phyloP scores from a whole-genome alignment of 2,113 vertebrate genomes.

The Plecturocebus donacophilus region DNA sequence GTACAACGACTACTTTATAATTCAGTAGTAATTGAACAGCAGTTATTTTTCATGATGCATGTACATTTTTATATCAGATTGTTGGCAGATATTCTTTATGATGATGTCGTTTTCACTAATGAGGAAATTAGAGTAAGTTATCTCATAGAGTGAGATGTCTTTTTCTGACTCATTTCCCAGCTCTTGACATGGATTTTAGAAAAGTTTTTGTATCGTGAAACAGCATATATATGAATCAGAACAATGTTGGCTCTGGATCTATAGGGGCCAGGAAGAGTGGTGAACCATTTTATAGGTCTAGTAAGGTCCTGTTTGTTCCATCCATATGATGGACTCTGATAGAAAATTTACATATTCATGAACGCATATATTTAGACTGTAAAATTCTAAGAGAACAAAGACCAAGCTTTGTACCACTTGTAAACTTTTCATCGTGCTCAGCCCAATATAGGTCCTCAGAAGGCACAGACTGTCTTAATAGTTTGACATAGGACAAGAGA shows the following conservation, averaged over 20 bases:
- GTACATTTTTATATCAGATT: constrained; percentile 84
- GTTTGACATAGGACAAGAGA: background rate
- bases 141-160: constrained; percentile 79
- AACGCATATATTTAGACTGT: background rate
- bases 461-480: background rate
- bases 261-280: background rate
- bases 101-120: constrained; percentile 83
- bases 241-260: constrained; percentile 65
- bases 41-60: constrained; percentile 89
- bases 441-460: background rate
- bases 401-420: background rate
- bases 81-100: constrained; percentile 86
- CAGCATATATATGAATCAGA: constrained; percentile 49
- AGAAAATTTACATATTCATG: background rate
- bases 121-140: constrained; percentile 86
- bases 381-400: constrained; percentile 10
- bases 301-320: background rate
- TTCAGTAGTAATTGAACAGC: constrained; percentile 85
- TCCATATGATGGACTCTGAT: background rate
- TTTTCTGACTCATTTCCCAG: constrained; percentile 82
- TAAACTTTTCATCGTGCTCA: background rate
- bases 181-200: constrained; percentile 80
- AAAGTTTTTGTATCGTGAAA: constrained; percentile 72
- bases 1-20: constrained; percentile 80
- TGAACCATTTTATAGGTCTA: background rate